phyloP scores from a whole-genome alignment of 2,113 vertebrate genomes.

The Girardinichthys multiradiatus region DNA sequence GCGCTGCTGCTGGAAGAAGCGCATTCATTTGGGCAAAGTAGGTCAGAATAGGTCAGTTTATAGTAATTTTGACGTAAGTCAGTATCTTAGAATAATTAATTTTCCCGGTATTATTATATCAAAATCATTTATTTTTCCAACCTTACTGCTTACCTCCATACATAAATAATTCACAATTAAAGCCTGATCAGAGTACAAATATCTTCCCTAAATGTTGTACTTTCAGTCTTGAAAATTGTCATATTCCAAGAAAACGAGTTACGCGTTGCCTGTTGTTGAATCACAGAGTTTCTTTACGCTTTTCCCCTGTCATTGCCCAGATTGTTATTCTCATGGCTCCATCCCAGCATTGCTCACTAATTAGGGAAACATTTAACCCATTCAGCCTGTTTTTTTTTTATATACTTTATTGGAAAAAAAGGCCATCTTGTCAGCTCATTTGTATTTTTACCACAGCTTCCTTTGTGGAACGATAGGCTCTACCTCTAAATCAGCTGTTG shows the following conservation, averaged over 20 bases:
- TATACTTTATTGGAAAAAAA: background rate
- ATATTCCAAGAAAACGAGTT: too few species aligned
- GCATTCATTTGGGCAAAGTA: too few species aligned
- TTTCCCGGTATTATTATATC: too few species aligned
- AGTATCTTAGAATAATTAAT: too few species aligned
- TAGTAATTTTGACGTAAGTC: too few species aligned
- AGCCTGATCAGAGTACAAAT: background rate
- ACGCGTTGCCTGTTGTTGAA: too few species aligned
- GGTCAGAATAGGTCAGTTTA: too few species aligned
- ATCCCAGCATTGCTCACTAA: background rate
- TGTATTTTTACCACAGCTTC: background rate
- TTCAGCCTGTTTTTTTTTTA: background rate
- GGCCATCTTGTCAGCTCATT: background rate
- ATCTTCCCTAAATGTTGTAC: background rate
- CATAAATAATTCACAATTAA: background rate
- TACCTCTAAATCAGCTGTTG: background rate
- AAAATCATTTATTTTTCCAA: too few species aligned
- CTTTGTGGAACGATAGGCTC: background rate
- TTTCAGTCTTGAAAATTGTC: too few species aligned
- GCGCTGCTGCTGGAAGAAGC: too few species aligned
- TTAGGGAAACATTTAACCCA: background rate
- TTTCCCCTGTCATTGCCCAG: background rate
- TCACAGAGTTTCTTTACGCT: background rate
- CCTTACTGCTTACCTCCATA: too few species aligned
- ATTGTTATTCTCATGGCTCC: background rate